phyloP scores from a whole-genome alignment of 2,113 vertebrate genomes.

The Phrynosoma blainvillii region DNA sequence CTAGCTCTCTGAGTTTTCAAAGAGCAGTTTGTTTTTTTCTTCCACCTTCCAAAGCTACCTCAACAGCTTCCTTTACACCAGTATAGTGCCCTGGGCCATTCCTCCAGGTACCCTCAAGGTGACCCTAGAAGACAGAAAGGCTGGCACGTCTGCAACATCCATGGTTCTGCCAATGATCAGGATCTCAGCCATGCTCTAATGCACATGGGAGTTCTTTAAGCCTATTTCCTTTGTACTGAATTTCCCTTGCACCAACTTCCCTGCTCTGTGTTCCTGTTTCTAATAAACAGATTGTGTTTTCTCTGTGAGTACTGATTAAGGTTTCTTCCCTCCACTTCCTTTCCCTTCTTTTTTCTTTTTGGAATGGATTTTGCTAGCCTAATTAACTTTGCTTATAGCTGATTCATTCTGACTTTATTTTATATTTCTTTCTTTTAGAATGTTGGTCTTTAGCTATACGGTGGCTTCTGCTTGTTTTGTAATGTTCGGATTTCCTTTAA shows the following conservation, averaged over 20 bases:
- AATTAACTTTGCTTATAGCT: background rate
- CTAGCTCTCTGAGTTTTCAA: too few relatives aligned
- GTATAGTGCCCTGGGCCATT: background rate
- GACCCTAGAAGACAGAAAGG: background rate
- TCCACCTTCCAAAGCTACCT: rapidly evolving
- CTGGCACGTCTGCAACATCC: background rate
- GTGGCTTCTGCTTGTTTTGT: background rate
- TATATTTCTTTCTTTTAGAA: background rate
- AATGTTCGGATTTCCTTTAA: background rate
- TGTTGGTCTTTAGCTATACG: background rate
- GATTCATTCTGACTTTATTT: background rate
- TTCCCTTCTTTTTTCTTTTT: background rate
- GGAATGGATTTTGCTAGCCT: background rate
- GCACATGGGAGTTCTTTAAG: too few relatives aligned
- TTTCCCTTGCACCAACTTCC: background rate
- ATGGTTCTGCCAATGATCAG: background rate
- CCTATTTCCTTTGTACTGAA: background rate
- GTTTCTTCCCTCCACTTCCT: too few relatives aligned
- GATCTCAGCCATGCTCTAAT: too few relatives aligned
- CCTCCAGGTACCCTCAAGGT: background rate
- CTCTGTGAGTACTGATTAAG: background rate
- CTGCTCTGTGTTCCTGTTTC: background rate
- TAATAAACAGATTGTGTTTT: background rate
- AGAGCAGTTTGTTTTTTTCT: background rate
- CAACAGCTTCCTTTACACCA: background rate